Base-by-base conservation (phyloP, 2,797 vertebrate species). In the Sus cebifrons region DNA sequence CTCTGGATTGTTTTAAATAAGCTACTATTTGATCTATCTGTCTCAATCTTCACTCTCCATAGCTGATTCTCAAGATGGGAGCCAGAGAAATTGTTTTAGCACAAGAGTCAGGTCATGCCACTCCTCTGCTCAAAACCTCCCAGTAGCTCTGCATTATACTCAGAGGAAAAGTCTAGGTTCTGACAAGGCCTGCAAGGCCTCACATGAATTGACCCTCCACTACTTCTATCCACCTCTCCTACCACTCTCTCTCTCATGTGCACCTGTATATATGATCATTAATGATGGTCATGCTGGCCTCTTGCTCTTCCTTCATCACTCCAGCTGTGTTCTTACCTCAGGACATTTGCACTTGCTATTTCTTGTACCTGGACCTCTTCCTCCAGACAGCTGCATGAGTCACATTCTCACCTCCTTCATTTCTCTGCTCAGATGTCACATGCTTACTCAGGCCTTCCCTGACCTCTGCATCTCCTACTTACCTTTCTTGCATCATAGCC, bases 221-320 rank as follows among this genome's bases (percentile, higher is more conserved):
- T 2, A 13, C 12, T 68, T 23, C 12, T 29, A 2, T 12, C 29
- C 7, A 32, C 32, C 32, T 71, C 3, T 58, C 20, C 18, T 21
- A 56, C 5, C 21, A 5, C 40, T 73, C 9, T 67, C 13, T n/a
- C 3, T 74, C 36, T 32, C 44, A 25, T 6, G 20, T 16, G 10
- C 4, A 25, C 18, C 14, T 29, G 12, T 1, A 52, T 0, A 2
- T 2, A 4, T 7, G 60, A 14, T 36, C 36, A 36, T 78, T 86
- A 32, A 23, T 0, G 0, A 14, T 1, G 32, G 49, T 17, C 16
- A 11, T 0, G 15, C 2, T 36, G 16, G 40, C n/a, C 32, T 94
- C 25, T 44, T 75, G 18, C 21, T 65, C 10, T 49, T 52, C 20
- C 58, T 20, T 62, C 54, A 65, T 56, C 10, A 83, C 20, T 49